phyloP scores from a whole-genome alignment of 2,888 invertebrate genomes.

The Bedellia somnulentella region DNA sequence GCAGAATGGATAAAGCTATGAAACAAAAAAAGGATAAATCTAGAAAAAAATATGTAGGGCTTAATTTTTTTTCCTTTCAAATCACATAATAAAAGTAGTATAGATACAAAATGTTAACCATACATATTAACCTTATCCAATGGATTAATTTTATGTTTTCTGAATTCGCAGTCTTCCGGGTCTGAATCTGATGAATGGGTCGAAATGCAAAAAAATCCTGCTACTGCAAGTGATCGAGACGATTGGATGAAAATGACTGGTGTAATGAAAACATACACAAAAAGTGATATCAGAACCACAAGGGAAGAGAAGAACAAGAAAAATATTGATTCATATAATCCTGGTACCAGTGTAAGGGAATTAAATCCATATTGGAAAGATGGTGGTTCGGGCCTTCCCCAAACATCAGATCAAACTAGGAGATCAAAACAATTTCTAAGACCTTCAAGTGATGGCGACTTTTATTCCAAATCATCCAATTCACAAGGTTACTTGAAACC shows the following conservation, averaged over 20 bases:
- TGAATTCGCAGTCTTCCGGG: no score
- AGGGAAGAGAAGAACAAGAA: slow-evolving; percentile 52
- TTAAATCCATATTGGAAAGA: slow-evolving; percentile 92
- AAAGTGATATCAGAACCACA: slow-evolving; percentile 45
- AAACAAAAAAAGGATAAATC: no score
- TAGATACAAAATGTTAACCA: no score
- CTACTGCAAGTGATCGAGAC: slow-evolving; percentile 51
- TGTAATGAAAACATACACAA: slow-evolving; percentile 41
- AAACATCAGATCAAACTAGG: slow-evolving; percentile 29
- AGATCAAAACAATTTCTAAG: slow-evolving; percentile 33
- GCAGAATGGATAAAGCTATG: no score
- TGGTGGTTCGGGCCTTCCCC: slow-evolving; percentile 83
- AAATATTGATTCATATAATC: slow-evolving; percentile 65
- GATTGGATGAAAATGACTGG: slow-evolving; percentile 80
- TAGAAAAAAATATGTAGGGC: no score
- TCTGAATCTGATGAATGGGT: slow-evolving; percentile 63
- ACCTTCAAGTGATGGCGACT: slow-evolving; percentile 27
- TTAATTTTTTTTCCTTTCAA: no score
- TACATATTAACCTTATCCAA: no score
- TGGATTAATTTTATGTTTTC: no score
- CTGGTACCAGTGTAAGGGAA: slow-evolving; percentile 73
- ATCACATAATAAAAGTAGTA: no score
- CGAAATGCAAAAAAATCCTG: slow-evolving; percentile 39
- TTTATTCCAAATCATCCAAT: slow-evolving; percentile 16
- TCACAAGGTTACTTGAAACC: not conserved